Evolutionary conservation across 2,113 vertebrate species (phyloP), one percentile per base, ranked within the genome.

Genomic region (Tachysurus fulvidraco): DNA sequence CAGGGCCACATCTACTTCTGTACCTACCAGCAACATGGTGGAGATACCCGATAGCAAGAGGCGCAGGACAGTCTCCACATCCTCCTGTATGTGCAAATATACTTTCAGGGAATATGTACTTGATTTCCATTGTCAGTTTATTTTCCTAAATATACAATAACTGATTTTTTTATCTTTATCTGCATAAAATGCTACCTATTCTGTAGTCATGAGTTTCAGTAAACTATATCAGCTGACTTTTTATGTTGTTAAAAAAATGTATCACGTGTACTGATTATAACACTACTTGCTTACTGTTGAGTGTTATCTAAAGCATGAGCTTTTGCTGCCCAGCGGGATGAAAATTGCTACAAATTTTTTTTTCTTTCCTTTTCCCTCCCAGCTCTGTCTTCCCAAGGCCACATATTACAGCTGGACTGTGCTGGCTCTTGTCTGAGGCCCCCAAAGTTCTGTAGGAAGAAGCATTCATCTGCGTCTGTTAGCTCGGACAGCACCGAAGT

Each of bases 401-500:
- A 92, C 88, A 88, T 92, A 76, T 90, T 94, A 85, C 93, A 92
- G 80, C 92, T 94, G 90, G 93, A 94, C 89, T 90, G 91, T 87
- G 86, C 91, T 88, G 90, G 90, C 64, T 92, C 65, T 90, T 93
- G 91, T 89, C 81, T 91, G 83, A 94, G 92, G 88, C 92, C 93
- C 74, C 85, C 94, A 62, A 94, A 94, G 89, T 91, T 90, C 86
- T 92, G 81, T 67, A 93, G 91, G 83, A 93, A 91, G 88, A 94
- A 94, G 86, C 94, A 92, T 82, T 93, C 94, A 17, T 94, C 93
- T 80, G 91, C 91, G 59, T 93, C 92, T 62, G 76, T 94, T 82
- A 95, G 92, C 86, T 92, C 92, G 55, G 94, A 93, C 79, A 92
- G 91, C 87, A 91, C 93, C 36, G 94, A 91, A 67, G 62, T 90